These are phyloP conservation scores for Chionodraco myersi DNA, from an alignment of 2,113 vertebrate genomes.

Conservation along the genomic window DNA sequence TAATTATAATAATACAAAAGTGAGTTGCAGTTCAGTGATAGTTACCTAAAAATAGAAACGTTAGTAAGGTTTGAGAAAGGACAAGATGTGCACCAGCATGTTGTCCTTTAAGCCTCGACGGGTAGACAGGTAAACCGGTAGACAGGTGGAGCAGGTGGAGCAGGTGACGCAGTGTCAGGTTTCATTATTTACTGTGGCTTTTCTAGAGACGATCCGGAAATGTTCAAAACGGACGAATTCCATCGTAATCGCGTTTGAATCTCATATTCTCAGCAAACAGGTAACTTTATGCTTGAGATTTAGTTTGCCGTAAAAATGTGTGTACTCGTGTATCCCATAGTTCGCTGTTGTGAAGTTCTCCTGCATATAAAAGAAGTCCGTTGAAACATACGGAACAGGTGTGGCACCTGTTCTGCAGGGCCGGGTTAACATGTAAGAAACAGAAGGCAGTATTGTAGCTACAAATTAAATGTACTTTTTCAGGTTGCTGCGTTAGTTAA, in stretches of 20 bases:
- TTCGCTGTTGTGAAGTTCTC: neutral
- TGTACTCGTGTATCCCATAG: neutral
- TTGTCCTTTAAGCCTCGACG: no score
- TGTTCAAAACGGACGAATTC: neutral
- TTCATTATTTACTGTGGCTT: slow-evolving; percentile 28
- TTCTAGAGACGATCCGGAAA: neutral
- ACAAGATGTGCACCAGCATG: neutral
- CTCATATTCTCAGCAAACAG: neutral
- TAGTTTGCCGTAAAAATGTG: neutral
- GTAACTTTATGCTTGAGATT: slow-evolving; percentile 3
- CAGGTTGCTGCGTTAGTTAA: neutral
- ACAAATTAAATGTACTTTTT: neutral
- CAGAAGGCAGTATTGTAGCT: neutral
- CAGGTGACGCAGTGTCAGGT: slow-evolving; percentile 68
- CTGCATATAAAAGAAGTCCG: neutral
- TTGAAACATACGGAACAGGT: slow-evolving; percentile 9
- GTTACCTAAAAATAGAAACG: no score
- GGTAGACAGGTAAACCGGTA: no score
- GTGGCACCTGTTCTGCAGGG: slow-evolving; percentile 33
- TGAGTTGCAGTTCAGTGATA: no score
- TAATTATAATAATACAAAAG: no score
- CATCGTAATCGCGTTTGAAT: neutral
- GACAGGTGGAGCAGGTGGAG: slow-evolving; percentile 49
- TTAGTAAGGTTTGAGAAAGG: neutral
- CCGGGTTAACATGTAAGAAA: neutral